Base-by-base conservation (phyloP, 1,140 invertebrate species). In the Uloborus diversus region DNA sequence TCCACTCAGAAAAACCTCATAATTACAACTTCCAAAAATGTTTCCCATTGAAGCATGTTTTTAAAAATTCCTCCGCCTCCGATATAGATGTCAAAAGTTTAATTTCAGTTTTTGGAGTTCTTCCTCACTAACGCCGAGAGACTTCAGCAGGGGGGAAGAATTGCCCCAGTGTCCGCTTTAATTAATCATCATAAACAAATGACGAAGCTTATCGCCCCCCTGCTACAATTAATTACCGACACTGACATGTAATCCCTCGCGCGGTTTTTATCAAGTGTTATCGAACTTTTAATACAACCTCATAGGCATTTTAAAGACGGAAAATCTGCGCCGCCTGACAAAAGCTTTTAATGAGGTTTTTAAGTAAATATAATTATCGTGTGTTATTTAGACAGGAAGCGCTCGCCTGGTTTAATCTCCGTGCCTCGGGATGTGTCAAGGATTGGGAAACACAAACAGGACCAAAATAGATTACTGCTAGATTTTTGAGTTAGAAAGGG, bases 281-380 rank as follows among this genome's bases (percentile, higher is more conserved):
- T 76, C 73, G 73, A 76, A 76, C 73, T 76, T 76, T 76, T 76
- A 64, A 76, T 76, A 76, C 73, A 65, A 76, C 61, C 73, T 76
- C 73, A 65, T 76, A 65, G 61, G 73, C 73, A 65, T 23, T 75
- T 75, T 64, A 75, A 64, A 42, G 57, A 59, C 73, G 61, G 53
- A 76, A 76, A 76, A 76, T 76, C 73, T 65, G 61, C 61, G 61
- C 33, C n/a, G 14, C 61, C 49, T 62, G 73, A 76, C 73, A 76
- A 76, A 76, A 76, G 73, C 61, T 76, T 76, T 76, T 76, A 76
- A 76, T 76, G 73, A 76, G 73, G 73, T 76, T 76, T 76, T 76
- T 76, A 76, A 76, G 73, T 65, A 76, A 76, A 76, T 76, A 76
- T 76, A 76, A 76, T 76, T 76, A 76, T 76, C 73, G 73, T 76